Percentiles rank a stretch among this genome's conserved stretches.
phyloP scores from a whole-genome alignment of 2,888 invertebrate genomes.

The Lapara coniferarum region DNA sequence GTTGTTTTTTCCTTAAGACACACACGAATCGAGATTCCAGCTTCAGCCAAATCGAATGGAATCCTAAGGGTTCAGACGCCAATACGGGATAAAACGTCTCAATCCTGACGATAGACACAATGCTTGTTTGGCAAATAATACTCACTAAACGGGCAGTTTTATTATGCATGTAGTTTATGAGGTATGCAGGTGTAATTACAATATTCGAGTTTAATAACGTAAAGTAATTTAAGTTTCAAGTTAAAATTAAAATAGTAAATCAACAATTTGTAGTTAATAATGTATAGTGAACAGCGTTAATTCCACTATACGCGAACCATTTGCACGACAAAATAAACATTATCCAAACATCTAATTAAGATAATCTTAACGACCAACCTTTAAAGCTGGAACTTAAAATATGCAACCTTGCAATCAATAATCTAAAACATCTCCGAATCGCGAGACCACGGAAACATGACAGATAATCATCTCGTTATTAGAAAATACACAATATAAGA shows the following conservation, averaged over 20 bases:
- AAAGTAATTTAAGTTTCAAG: not conserved
- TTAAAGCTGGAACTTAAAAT: constrained; percentile 10
- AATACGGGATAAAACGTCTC: constrained; percentile 16
- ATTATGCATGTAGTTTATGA: not conserved
- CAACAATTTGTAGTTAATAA: not conserved
- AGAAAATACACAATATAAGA: constrained; percentile 39
- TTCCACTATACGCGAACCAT: not conserved
- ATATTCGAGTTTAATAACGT: not conserved
- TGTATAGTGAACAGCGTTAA: not conserved
- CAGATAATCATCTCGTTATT: constrained; percentile 3
- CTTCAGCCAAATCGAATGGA: constrained; percentile 16
- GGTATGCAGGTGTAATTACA: not conserved
- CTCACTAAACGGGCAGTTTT: not conserved
- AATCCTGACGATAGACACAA: not conserved
- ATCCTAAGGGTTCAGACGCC: constrained; percentile 12
- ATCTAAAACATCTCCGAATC: constrained; percentile 14
- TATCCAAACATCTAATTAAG: constrained; percentile 12
- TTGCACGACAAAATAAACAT: not conserved
- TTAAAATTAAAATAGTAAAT: not conserved
- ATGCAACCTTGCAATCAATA: constrained; percentile 6
- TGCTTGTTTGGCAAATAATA: not conserved
- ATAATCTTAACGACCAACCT: constrained; percentile 20
- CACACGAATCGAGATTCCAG: constrained; percentile 7
- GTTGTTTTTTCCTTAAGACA: constrained; percentile 8
- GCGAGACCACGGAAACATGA: not conserved